These are phyloP conservation scores for Holocentrus rufus DNA, from an alignment of 2,797 vertebrate species.

Conservation along the genomic window DNA sequence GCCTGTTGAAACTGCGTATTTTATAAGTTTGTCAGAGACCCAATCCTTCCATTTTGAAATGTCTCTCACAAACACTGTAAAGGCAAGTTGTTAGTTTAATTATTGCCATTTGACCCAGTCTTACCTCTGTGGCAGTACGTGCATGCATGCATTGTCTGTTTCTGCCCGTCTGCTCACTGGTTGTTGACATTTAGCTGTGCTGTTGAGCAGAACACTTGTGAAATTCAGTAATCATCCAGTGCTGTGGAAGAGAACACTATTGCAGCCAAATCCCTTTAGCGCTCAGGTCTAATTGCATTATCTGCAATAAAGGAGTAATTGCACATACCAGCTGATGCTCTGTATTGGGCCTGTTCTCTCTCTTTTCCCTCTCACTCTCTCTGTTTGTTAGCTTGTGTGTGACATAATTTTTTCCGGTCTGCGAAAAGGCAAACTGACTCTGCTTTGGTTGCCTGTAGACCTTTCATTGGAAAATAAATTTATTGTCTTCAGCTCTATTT, in stretches of 20 bases:
- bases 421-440: too few species aligned
- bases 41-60: constrained; percentile 14
- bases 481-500: too few species aligned
- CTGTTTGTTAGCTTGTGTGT: too few species aligned
- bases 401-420: too few species aligned
- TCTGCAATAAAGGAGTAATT: constrained; percentile 69
- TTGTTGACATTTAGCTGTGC: constrained; percentile 67
- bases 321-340: constrained; percentile 70
- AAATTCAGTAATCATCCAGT: constrained; percentile 70
- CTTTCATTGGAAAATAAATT: too few species aligned
- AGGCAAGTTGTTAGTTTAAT: constrained; percentile 44
- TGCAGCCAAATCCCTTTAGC: constrained; percentile 70
- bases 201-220: constrained; percentile 56
- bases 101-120: constrained; percentile 47
- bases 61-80: constrained; percentile 12
- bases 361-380: background rate
- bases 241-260: constrained; percentile 64
- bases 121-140: background rate
- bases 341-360: constrained; percentile 25
- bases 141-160: constrained; percentile 38
- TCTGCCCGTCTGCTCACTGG: constrained; percentile 51
- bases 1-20: background rate
- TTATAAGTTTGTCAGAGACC: background rate
- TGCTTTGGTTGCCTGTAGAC: too few species aligned
- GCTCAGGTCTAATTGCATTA: constrained; percentile 76